Evolutionary conservation across 1,140 invertebrate species (phyloP).

Genomic region (Brachionus calyciflorus): DNA sequence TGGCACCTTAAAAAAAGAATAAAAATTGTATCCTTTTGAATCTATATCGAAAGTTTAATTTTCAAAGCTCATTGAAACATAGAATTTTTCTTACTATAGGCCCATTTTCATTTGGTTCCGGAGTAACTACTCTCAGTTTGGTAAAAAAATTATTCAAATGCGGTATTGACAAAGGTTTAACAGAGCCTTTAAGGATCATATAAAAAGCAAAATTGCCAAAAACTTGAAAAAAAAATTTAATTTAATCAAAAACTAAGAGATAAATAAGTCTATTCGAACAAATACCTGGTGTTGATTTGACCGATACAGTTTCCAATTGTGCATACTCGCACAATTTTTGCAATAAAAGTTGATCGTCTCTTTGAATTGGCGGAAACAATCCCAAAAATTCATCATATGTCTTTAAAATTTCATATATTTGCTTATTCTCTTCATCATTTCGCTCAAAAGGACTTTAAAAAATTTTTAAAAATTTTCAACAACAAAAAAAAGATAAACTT

Average conservation of each 20-base stretch:
- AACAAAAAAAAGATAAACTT: neutral
- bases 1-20: too few species aligned
- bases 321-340: neutral
- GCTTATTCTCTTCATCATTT: constrained; percentile 55
- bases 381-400: constrained; percentile 53
- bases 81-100: neutral
- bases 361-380: constrained; percentile 52
- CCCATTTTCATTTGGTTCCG: constrained; percentile 8
- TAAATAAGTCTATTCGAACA: neutral
- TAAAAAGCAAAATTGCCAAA: constrained; percentile 58
- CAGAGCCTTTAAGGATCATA: constrained; percentile 56
- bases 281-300: constrained; percentile 13
- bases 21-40: too few species aligned
- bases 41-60: too few species aligned
- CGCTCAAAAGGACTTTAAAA: constrained; percentile 52
- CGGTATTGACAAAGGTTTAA: constrained; percentile 48
- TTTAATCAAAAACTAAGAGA: neutral
- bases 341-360: neutral
- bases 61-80: neutral
- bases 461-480: neutral
- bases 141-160: constrained; percentile 11
- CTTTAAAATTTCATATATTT: constrained; percentile 54
- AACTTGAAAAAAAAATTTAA: constrained; percentile 49
- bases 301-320: neutral
- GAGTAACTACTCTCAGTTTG: constrained; percentile 8